Percentiles rank a stretch among this genome's conserved stretches.
phyloP scores from a whole-genome alignment of 2,888 invertebrate species.

The Agrilus biguttatus region DNA sequence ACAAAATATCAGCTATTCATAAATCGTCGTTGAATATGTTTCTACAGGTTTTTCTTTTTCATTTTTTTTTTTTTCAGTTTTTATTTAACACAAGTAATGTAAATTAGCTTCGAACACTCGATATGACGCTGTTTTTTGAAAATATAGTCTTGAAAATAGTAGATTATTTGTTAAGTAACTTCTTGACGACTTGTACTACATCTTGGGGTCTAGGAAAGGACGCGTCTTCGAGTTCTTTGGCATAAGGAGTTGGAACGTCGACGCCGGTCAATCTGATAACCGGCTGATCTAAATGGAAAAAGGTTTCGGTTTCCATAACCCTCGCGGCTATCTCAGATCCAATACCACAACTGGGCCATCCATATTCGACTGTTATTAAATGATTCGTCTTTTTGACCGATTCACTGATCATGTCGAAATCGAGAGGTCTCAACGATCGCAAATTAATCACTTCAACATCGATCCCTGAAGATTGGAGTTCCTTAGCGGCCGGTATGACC shows the following conservation, averaged over 20 bases:
- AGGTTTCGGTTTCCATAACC: constrained; percentile 75
- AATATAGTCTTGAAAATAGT: too few species aligned
- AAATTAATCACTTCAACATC: constrained; percentile 44
- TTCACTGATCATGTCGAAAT: constrained; percentile 25
- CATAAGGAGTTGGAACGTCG: constrained; percentile 96
- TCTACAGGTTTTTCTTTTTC: too few species aligned
- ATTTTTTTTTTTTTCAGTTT: too few species aligned
- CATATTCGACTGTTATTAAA: constrained; percentile 46
- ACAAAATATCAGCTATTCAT: too few species aligned
- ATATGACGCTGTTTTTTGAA: too few species aligned
- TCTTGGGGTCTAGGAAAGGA: constrained; percentile 64
- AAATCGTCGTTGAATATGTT: too few species aligned
- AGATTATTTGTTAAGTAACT: constrained; percentile 29
- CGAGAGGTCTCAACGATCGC: constrained; percentile 42
- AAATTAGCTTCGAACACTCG: too few species aligned
- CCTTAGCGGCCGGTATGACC: constrained; percentile 67
- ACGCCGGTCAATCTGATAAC: constrained; percentile 82
- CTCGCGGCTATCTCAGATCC: constrained; percentile 3
- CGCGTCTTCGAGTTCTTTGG: constrained; percentile 65
- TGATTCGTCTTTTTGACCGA: constrained; percentile 50
- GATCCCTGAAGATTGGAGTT: constrained; percentile 59
- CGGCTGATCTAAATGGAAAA: constrained; percentile 95
- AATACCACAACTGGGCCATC: constrained; percentile 49
- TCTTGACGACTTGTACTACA: constrained; percentile 66
- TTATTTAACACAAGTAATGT: too few species aligned